Base-by-base conservation (phyloP, 2,113 vertebrate species). In the cat (Felis catus) region DNA sequence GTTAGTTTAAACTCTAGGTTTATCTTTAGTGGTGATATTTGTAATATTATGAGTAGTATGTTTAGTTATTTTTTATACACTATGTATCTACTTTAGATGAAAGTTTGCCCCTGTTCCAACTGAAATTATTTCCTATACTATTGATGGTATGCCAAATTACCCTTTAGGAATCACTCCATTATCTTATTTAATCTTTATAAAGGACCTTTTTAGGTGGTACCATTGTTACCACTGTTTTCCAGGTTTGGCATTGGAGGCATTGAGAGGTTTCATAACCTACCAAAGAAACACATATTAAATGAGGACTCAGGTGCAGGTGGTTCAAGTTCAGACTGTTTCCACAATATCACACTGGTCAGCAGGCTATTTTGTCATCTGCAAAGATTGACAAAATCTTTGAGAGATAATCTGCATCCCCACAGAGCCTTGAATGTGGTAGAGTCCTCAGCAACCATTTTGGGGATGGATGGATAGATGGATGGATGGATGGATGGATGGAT, bases 191-290 rank as follows among this genome's bases (percentile, higher is more conserved):
- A 58, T 81, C 29, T 39, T 94, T 41, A 70, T 23, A 84, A n/a
- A 97, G 90, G 96, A 79, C 27, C 71, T 95, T 73, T 89, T 95
- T 96, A 87, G 88, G 89, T 97, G 84, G 97, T 81, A 58, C 63
- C 16, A 0, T 61, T 51, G 10, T 76, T 81, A 41, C 15, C 18
- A 21, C 16, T 53, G 5, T 89, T 96, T 97, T 94, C 23, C 53
- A 71, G 66, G 41, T 95, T 93, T 80, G 66, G 13, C 27, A 53
- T 3, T 33, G 8, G 23, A 53, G 31, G 11, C 39, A 33, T 7
- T 41, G 70, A 66, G 39, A 79, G 39, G 41, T 91, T 66, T 97
- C 25, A 27, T 86, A n/a, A 74, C 36, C 85, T 74, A 39, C 33
- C 33, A 36, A 92, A 90, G 78, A 78, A 23, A 84, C 12, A 48